Conservation (phyloP, 2,888 invertebrate species). For the Atethmia centrago region DNA sequence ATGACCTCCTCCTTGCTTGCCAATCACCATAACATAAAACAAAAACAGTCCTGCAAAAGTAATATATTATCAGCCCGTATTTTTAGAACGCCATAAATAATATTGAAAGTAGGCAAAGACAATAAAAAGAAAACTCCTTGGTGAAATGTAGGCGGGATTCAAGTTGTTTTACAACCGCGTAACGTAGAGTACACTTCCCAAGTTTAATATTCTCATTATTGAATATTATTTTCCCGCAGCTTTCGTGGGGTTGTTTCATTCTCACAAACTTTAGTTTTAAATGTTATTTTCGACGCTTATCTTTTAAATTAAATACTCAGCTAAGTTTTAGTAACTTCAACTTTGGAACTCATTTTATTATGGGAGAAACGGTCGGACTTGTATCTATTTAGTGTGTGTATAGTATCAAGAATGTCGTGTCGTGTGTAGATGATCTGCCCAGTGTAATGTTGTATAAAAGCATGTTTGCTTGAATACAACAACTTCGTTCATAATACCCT, state of each 20-base stretch:
- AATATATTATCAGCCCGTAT: conserved; percentile 17
- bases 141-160: conserved; percentile 36
- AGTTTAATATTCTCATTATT: conserved; percentile 58
- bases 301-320: conserved; percentile 44
- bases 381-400: conserved; percentile 6
- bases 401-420: background rate
- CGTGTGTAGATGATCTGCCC: background rate
- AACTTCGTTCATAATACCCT: background rate
- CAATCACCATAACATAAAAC: conserved; percentile 3
- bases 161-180: conserved; percentile 37
- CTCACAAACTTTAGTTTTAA: conserved; percentile 50
- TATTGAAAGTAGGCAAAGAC: conserved; percentile 18
- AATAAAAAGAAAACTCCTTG: conserved; percentile 32
- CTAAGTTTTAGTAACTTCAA: conserved; percentile 35
- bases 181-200: conserved; percentile 34
- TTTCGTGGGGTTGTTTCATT: conserved; percentile 37
- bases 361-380: background rate
- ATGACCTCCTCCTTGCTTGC: background rate
- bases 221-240: conserved; percentile 54
- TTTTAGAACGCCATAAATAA: conserved; percentile 43
- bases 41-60: background rate
- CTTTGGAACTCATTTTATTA: conserved; percentile 31
- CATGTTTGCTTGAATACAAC: background rate
- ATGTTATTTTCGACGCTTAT: conserved; percentile 50
- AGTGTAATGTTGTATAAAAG: background rate